Evolutionary conservation across 1,140 invertebrate species (phyloP), one percentile per base, ranked within the genome.

Genomic region (Mamestra configurata): DNA sequence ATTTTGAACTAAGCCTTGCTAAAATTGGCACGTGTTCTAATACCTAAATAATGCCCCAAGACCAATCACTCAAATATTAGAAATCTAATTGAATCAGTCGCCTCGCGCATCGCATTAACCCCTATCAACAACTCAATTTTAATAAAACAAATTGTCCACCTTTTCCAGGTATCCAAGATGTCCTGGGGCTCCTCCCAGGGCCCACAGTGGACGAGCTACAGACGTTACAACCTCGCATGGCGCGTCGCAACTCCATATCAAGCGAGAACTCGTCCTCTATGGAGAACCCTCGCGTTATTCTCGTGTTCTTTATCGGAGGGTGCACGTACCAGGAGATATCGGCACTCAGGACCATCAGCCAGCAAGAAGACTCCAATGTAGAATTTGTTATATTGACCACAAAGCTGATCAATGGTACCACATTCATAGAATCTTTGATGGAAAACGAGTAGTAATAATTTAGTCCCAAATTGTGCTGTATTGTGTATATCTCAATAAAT

Each of bases 261-360:
- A 97, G 96, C 79, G 96, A 97, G 84, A 96, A 96, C 79, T 97
- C 97, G 0, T 95, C 96, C 61, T 96, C 96, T 8, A 83, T 90
- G n/a, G 97, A 98, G 79, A 96, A 96, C 59, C 96, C 97, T 0
- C 96, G 96, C 87, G 97, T 98, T 0, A 97, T 99, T n/a, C 92
- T 99, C 5, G 98, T 99, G 0, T 98, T 99, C 90, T 99, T 99
- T 90, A 97, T 99, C 22, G 99, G 99, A 11, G 99, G 99, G 2
- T 99, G 98, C 90, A 99, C 99, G 0, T 99, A 97, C 95, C 98
- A 98, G 3, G 99, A 99, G 94, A 97, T 99, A 85, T 98, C 99
- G 1, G 98, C 98, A 0, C 93, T 99, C 1, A 96, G 99, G 82
- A 99, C 98, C 91, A 95, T 99, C 5, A 98, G 98, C 7, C 97